A percentile compares a stretch with the other conserved stretches of the same genome.
Evolutionary conservation across 2,888 invertebrate species (phyloP).

Genomic region (Drosophila nr. perissopoda): DNA sequence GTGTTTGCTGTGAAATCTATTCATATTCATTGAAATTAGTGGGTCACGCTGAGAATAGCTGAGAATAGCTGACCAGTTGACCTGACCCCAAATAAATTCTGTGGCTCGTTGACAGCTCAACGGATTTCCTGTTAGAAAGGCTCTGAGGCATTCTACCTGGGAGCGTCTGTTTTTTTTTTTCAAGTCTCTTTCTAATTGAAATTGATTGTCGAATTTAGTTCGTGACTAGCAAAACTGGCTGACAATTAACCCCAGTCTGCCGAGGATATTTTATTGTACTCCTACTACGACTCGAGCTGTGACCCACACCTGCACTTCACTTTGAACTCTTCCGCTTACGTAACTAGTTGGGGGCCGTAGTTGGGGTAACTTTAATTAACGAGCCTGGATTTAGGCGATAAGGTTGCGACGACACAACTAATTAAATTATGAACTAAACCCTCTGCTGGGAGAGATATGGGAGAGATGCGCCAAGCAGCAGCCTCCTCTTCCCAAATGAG

Average conservation of each 20-base stretch:
- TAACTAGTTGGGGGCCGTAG: slow-evolving; percentile 30
- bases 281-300: slow-evolving; percentile 1
- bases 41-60: slow-evolving; percentile 50
- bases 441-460: background rate
- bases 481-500: slow-evolving; percentile 29
- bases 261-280: slow-evolving; percentile 20
- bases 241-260: slow-evolving; percentile 68
- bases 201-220: slow-evolving; percentile 66
- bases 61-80: background rate
- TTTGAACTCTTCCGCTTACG: slow-evolving; percentile 65
- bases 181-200: slow-evolving; percentile 49
- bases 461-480: slow-evolving; percentile 1
- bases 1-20: slow-evolving; percentile 70
- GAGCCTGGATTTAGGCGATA: slow-evolving; percentile 58
- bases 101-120: slow-evolving; percentile 28
- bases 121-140: slow-evolving; percentile 80
- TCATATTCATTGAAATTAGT: slow-evolving; percentile 57
- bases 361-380: slow-evolving; percentile 50
- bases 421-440: slow-evolving; percentile 71
- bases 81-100: slow-evolving; percentile 65
- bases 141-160: slow-evolving; percentile 42
- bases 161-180: slow-evolving; percentile 10
- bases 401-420: slow-evolving; percentile 61
- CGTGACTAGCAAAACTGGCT: slow-evolving; percentile 67
- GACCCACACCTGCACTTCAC: slow-evolving; percentile 51